Conservation (phyloP, 1,140 invertebrate species). For the Bilobella aurantiaca region DNA sequence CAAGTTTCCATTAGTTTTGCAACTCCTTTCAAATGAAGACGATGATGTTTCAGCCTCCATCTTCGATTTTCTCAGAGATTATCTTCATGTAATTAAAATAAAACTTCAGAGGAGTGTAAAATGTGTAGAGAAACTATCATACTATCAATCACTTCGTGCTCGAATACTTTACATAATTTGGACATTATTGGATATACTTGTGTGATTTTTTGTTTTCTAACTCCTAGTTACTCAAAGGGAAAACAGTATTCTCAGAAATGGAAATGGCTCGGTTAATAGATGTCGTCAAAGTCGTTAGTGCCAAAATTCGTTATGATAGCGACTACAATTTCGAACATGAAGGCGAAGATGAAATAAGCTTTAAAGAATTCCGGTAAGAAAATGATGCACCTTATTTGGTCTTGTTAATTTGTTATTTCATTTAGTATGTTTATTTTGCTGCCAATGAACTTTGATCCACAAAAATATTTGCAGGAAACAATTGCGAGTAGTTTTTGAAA, state of each 20-base stretch:
- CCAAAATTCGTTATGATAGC: conserved; percentile 19
- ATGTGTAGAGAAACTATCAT: no score
- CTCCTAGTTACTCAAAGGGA: conserved; percentile 24
- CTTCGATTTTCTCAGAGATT: conserved; percentile 46
- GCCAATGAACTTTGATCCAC: no score
- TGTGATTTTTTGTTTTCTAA: conserved; percentile 7
- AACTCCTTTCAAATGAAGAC: conserved; percentile 47
- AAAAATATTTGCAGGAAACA: conserved; percentile 45
- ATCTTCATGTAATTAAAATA: conserved; percentile 42
- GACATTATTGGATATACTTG: no score
- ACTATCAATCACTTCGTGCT: no score
- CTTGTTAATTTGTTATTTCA: neutral
- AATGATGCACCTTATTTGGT: neutral
- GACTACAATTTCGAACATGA: conserved; percentile 48
- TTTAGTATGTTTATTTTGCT: neutral
- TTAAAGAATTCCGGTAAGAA: conserved; percentile 41
- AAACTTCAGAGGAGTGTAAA: neutral
- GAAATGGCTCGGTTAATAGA: conserved; percentile 11
- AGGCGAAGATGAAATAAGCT: conserved; percentile 50
- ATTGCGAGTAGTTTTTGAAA: conserved; percentile 49
- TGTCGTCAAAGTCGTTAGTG: conserved; percentile 11
- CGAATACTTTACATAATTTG: no score
- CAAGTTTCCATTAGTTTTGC: conserved; percentile 46
- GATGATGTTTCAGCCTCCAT: conserved; percentile 49
- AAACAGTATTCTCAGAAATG: neutral